These are phyloP conservation scores for Hemichromis elongatus DNA, from an alignment of 2,113 vertebrate species.

Conservation along the genomic window DNA sequence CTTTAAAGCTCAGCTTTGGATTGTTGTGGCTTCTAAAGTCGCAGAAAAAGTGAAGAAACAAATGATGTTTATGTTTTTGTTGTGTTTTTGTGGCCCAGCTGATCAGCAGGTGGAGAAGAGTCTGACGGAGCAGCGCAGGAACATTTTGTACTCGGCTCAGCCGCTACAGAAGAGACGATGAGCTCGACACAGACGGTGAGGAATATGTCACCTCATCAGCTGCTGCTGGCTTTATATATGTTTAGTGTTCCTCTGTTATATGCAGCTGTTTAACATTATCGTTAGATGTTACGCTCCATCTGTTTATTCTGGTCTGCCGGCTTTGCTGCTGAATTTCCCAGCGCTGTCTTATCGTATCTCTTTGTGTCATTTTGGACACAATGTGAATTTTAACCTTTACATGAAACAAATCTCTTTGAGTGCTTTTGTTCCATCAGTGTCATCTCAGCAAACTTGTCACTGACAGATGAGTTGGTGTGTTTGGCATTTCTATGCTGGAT, in stretches of 20 bases:
- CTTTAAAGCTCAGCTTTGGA: rapidly evolving
- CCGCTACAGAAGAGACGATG: background rate
- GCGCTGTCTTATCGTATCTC: background rate
- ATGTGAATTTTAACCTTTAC: background rate
- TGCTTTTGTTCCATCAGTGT: background rate
- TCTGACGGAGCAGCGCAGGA: background rate
- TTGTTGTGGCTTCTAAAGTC: background rate
- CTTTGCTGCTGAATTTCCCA: background rate
- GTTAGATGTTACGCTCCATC: background rate
- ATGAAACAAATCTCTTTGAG: background rate
- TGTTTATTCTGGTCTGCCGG: background rate
- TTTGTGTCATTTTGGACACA: rapidly evolving
- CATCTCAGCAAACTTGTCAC: background rate
- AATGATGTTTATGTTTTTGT: background rate
- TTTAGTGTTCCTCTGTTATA: background rate
- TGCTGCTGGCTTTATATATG: background rate
- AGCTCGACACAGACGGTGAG: background rate
- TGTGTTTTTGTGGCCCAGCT: background rate
- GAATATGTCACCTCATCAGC: background rate
- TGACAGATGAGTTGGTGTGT: background rate
- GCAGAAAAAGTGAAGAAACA: rapidly evolving
- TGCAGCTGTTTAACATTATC: background rate
- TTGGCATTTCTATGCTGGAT: too few relatives aligned
- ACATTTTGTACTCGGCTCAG: background rate
- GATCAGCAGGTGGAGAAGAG: background rate